phyloP scores from a whole-genome alignment of 1,140 invertebrate species.

The Papilio polytes region DNA sequence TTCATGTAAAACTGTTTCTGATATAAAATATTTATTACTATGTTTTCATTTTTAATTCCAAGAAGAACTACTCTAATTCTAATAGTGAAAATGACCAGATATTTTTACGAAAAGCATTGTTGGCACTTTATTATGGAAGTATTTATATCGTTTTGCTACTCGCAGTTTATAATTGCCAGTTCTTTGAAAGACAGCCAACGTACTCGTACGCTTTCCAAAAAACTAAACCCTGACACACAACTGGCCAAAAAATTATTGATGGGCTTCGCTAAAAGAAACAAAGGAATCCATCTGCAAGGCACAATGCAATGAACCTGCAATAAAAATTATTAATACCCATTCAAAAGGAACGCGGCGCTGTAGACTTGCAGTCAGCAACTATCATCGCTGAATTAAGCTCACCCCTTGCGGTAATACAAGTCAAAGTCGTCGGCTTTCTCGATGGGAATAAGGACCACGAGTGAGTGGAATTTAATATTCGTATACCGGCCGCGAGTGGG shows the following conservation, averaged over 20 bases:
- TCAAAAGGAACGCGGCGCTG: constrained; percentile 61
- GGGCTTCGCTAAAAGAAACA: constrained; percentile 67
- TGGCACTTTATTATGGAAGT: too few relatives aligned
- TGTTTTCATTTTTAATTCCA: background rate
- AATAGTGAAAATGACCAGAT: background rate
- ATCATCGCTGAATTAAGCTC: constrained; percentile 55
- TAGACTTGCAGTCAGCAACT: constrained; percentile 46
- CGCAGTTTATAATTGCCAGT: background rate
- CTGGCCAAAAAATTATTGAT: constrained; percentile 79
- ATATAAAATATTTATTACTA: background rate
- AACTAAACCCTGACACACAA: constrained; percentile 59
- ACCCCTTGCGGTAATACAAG: constrained; percentile 62
- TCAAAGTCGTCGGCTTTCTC: constrained; percentile 63
- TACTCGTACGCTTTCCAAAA: constrained; percentile 49
- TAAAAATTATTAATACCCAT: constrained; percentile 82
- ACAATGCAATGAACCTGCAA: constrained; percentile 78
- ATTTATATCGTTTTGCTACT: too few relatives aligned
- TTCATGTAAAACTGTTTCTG: background rate
- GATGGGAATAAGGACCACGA: constrained; percentile 78
- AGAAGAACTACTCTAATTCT: background rate
- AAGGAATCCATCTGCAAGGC: constrained; percentile 64
- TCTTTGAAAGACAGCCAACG: constrained; percentile 61
- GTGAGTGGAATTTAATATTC: constrained; percentile 82
- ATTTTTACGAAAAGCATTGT: background rate
- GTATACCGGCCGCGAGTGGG: constrained; percentile 76